Percentiles rank a stretch among this genome's conserved stretches.
phyloP scores from a whole-genome alignment of 64 coral and sea anemone genomes.

The Stichodactyla mertensii region DNA sequence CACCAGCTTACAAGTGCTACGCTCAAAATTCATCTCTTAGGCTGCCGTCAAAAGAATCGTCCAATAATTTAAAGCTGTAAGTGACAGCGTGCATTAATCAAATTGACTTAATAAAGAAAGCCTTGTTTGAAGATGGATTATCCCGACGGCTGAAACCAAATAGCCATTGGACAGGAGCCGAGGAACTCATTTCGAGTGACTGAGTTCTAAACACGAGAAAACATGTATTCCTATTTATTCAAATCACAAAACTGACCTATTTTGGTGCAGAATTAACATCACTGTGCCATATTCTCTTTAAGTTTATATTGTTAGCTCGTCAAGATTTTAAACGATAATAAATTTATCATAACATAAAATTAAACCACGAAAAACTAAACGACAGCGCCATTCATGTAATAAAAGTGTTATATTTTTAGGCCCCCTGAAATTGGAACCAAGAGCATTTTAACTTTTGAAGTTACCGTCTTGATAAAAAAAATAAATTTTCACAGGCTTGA shows the following conservation, averaged over 20 bases:
- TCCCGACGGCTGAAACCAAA: neutral
- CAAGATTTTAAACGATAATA: neutral
- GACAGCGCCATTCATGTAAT: neutral
- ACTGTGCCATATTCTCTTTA: neutral
- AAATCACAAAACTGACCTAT: neutral
- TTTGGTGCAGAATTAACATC: neutral
- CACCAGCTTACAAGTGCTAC: neutral
- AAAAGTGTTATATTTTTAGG: neutral
- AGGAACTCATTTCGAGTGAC: neutral
- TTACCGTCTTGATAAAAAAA: neutral
- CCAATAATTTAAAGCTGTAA: conserved; percentile 13
- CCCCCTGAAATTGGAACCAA: too few species aligned
- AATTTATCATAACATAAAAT: neutral
- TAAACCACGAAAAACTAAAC: neutral
- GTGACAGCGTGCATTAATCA: conserved; percentile 11
- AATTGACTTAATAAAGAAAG: conserved; percentile 1
- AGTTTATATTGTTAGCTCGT: neutral
- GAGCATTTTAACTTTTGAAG: too few species aligned
- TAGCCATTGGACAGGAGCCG: neutral
- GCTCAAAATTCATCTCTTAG: neutral
- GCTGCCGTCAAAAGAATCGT: neutral
- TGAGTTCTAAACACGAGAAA: neutral
- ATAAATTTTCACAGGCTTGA: neutral
- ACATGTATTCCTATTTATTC: conserved; percentile 6
- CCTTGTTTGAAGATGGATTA: neutral